Evolutionary conservation across 2,888 invertebrate genomes (phyloP), one percentile per base, ranked within the genome.

Genomic region (Romanomermis culicivorax): DNA sequence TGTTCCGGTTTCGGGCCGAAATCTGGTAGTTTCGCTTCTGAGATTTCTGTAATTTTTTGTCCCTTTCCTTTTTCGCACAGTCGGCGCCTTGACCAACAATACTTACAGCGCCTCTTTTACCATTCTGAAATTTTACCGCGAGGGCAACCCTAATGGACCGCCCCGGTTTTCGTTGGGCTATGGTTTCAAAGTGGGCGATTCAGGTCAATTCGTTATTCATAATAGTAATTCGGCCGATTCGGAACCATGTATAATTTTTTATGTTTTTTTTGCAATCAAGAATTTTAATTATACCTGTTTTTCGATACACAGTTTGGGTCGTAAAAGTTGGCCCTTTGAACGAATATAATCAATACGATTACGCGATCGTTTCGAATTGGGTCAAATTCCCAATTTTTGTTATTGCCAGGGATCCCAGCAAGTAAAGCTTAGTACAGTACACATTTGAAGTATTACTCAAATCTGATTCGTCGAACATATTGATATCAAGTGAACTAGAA

Each of bases 331-430:
- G 68, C 43, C 68, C 68, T 29, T 60, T 68, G 50, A 69, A 69
- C 58, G 67, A 69, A 59, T 68, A 65, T 63, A 68, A 68, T 54
- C 68, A 68, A 58, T 68, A 68, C 60, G 68, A 68, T 56, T 68
- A 68, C 59, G 68, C 68, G 26, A 61, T 66, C 45, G 60, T 65
- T 52, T 63, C 63, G 49, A 64, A 63, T 48, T 64, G 64, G 64
- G 63, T 64, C 20, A 59, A 64, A 52, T 68, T 64, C 60, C 68
- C 68, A 25, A 67, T 68, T 24, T 67, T 68, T 52, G 68, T 68
- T 25, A 64, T 68, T 57, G 68, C 68, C 23, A 60, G 68, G 25
- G 67, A 68, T 52, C 67, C 68, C 25, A 64, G 65, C 24, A 49
- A 42, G 54, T 54, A 29, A 17, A 4, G 7, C 7, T n/a, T 20